phyloP scores from a whole-genome alignment of 2,888 invertebrate species.

The Tortricodes alternella region DNA sequence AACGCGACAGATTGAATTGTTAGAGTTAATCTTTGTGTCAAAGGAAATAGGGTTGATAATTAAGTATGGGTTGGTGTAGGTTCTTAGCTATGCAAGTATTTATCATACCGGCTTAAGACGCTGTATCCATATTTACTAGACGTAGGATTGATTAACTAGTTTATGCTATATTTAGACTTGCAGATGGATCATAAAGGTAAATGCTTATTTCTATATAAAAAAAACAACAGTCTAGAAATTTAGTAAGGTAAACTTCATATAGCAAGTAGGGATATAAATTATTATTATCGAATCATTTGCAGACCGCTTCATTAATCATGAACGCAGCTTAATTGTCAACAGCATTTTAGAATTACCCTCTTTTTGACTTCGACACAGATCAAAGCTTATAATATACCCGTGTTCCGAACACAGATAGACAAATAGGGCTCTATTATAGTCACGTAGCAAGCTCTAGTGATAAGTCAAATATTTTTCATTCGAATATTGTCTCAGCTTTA shows the following conservation, averaged over 20 bases:
- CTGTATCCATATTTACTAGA: constrained; percentile 20
- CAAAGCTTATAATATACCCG: not conserved
- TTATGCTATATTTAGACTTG: not conserved
- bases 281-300: no score
- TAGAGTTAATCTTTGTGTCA: not conserved
- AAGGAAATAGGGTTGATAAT: constrained; percentile 6
- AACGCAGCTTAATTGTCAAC: no score
- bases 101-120: constrained; percentile 25
- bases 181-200: not conserved
- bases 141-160: not conserved
- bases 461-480: constrained; percentile 66
- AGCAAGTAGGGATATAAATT: no score
- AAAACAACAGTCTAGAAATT: not conserved
- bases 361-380: no score
- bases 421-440: constrained; percentile 6
- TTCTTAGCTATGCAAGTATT: no score
- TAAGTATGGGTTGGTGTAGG: not conserved
- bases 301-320: no score
- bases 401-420: not conserved
- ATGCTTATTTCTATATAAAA: not conserved
- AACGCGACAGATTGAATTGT: not conserved
- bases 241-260: not conserved
- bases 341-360: no score
- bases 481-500: constrained; percentile 54
- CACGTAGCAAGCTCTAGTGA: constrained; percentile 33